Evolutionary conservation across 1,140 invertebrate genomes (phyloP).

Genomic region (Cydia amplana): DNA sequence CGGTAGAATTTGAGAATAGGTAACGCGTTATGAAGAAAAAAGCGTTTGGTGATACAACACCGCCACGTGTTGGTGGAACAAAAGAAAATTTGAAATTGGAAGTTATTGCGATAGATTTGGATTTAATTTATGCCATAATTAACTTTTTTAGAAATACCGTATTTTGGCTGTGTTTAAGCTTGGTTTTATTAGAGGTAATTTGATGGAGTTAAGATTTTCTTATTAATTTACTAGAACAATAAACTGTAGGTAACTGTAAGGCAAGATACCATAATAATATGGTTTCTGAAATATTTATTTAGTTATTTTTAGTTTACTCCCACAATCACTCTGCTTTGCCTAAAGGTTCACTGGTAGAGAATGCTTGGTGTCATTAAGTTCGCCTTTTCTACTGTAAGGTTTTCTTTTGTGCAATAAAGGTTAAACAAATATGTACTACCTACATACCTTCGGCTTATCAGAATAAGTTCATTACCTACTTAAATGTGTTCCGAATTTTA

Average conservation of each 20-base stretch:
- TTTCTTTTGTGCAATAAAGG: too few relatives aligned
- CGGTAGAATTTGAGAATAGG: slow-evolving; percentile 61
- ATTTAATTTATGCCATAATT: slow-evolving; percentile 39
- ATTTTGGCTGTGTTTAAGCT: neutral
- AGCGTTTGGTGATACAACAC: slow-evolving; percentile 66
- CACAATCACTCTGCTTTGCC: too few relatives aligned
- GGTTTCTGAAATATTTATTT: too few relatives aligned
- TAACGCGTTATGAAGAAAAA: slow-evolving; percentile 55
- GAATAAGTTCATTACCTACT: too few relatives aligned
- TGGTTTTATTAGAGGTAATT: neutral
- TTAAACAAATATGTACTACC: too few relatives aligned
- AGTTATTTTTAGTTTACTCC: too few relatives aligned
- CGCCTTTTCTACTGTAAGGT: too few relatives aligned
- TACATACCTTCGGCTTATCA: too few relatives aligned
- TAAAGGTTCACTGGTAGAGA: too few relatives aligned
- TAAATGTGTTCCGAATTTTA: too few relatives aligned
- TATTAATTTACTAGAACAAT: too few relatives aligned
- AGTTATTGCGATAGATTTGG: slow-evolving; percentile 38
- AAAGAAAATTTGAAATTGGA: slow-evolving; percentile 57
- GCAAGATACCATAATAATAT: neutral
- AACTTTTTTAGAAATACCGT: neutral
- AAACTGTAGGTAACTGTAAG: neutral
- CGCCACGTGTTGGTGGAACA: slow-evolving; percentile 68
- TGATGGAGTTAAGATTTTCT: neutral
- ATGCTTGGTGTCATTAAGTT: too few relatives aligned